Conservation (phyloP, 2,797 vertebrate genomes). For the Gallinago stenura region DNA sequence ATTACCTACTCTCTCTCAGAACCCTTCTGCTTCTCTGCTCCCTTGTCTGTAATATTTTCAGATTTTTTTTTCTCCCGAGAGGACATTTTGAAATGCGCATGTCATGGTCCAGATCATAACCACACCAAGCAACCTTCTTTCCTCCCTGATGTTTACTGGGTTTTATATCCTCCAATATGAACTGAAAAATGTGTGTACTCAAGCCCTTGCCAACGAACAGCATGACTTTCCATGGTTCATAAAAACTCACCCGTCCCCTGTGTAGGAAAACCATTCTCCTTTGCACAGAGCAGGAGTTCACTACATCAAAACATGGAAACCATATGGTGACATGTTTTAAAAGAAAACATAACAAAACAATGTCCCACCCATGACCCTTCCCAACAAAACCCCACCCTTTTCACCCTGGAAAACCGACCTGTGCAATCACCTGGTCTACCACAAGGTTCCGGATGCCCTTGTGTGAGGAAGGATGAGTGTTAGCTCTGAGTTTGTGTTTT, state of each 20-base stretch:
- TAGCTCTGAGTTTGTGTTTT: neutral
- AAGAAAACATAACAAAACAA: neutral
- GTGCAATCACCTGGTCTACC: neutral
- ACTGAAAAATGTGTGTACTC: conserved; percentile 53
- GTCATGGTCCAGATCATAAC: conserved; percentile 46
- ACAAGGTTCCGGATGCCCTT: neutral
- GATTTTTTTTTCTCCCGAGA: conserved; percentile 23
- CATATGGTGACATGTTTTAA: conserved; percentile 30
- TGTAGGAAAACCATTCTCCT: neutral
- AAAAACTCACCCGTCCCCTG: conserved; percentile 45
- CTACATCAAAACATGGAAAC: conserved; percentile 15
- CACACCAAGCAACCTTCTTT: conserved; percentile 48
- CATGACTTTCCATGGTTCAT: conserved; percentile 47
- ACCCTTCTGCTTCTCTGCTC: neutral
- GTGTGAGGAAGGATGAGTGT: neutral
- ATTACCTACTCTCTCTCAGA: neutral
- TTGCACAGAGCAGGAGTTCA: conserved; percentile 21
- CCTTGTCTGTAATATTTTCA: neutral
- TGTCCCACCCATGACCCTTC: conserved; percentile 13
- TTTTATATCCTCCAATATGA: conserved; percentile 40
- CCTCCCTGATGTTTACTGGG: conserved; percentile 33
- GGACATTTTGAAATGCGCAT: conserved; percentile 15
- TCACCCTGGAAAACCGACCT: neutral
- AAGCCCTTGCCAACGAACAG: conserved; percentile 11
- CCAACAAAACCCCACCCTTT: neutral